Percentiles rank a stretch among this genome's conserved stretches.
phyloP scores from a whole-genome alignment of 2,113 vertebrate species.

The Sander vitreus region DNA sequence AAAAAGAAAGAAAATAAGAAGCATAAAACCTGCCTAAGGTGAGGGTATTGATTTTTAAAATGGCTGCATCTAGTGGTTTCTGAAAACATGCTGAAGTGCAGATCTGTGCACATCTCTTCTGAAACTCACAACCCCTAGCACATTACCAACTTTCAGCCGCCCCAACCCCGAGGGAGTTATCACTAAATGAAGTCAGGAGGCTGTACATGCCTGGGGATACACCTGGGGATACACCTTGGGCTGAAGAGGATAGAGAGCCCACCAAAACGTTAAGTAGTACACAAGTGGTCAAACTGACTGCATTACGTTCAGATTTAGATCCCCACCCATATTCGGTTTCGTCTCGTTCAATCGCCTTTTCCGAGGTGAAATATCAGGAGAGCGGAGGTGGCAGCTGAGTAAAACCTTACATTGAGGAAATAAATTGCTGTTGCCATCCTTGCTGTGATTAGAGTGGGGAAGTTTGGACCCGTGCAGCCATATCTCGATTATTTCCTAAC shows the following conservation, averaged over 20 bases:
- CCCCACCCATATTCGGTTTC: neutral
- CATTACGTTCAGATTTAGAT: slow-evolving; percentile 5
- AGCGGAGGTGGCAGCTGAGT: slow-evolving; percentile 27
- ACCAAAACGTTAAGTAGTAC: slow-evolving; percentile 1
- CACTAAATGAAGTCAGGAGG: slow-evolving; percentile 28
- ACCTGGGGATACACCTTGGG: slow-evolving; percentile 34
- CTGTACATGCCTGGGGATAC: slow-evolving; percentile 34
- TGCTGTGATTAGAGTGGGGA: slow-evolving; percentile 51
- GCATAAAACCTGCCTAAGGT: slow-evolving; percentile 63
- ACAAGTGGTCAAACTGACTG: slow-evolving; percentile 8
- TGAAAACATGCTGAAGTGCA: slow-evolving; percentile 65
- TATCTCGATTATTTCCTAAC: slow-evolving; percentile 47
- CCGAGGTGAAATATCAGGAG: slow-evolving; percentile 29
- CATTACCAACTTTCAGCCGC: neutral
- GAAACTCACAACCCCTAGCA: slow-evolving; percentile 31
- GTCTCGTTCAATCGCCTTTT: slow-evolving; percentile 22
- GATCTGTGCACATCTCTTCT: slow-evolving; percentile 42
- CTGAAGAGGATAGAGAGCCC: slow-evolving; percentile 23
- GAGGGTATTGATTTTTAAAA: slow-evolving; percentile 75
- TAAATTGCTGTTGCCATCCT: slow-evolving; percentile 37
- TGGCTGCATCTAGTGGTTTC: slow-evolving; percentile 58
- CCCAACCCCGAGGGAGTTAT: slow-evolving; percentile 12
- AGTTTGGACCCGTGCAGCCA: slow-evolving; percentile 25
- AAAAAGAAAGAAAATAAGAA: slow-evolving; percentile 22
- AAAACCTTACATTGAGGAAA: slow-evolving; percentile 35